Evolutionary conservation across 2,888 invertebrate genomes (phyloP).

Genomic region (Andrena camellia): DNA sequence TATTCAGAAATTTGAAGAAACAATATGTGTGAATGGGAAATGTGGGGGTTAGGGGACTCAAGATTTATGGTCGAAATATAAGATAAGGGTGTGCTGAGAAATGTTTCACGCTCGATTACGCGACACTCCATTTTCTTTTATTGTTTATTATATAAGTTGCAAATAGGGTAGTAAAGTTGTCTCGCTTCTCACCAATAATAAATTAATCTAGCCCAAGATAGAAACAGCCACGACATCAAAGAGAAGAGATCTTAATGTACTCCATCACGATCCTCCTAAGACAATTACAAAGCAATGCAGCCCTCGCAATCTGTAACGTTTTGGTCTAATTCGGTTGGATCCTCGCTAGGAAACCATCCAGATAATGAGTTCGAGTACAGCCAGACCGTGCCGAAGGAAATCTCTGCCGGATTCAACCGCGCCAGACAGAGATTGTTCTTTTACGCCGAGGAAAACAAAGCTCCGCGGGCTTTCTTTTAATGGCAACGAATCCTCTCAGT

Average conservation of each 20-base stretch:
- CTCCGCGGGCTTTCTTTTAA: conserved; percentile 16
- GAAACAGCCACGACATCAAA: neutral
- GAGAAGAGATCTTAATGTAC: conserved; percentile 21
- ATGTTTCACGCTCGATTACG: neutral
- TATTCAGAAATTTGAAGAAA: conserved; percentile 11
- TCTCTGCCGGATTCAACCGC: conserved; percentile 1
- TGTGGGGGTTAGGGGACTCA: neutral
- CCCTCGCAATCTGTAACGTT: conserved; percentile 22
- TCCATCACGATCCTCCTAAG: conserved; percentile 13
- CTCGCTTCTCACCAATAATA: neutral
- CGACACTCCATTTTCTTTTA: neutral
- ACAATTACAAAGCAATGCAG: conserved; percentile 33
- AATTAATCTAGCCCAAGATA: neutral
- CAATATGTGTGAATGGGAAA: conserved; percentile 12
- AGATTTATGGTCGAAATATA: conserved; percentile 33
- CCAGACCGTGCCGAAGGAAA: conserved; percentile 25
- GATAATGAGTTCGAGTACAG: conserved; percentile 61
- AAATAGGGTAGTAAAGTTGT: neutral
- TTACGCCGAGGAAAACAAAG: conserved; percentile 2
- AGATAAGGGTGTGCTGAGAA: neutral
- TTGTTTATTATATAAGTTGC: neutral
- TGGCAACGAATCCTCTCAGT: conserved; percentile 8
- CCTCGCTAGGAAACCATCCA: conserved; percentile 39
- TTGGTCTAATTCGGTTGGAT: conserved; percentile 38
- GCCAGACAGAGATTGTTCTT: conserved; percentile 1